phyloP scores from a whole-genome alignment of 1,140 invertebrate genomes.

The Aphaenogaster rudis region DNA sequence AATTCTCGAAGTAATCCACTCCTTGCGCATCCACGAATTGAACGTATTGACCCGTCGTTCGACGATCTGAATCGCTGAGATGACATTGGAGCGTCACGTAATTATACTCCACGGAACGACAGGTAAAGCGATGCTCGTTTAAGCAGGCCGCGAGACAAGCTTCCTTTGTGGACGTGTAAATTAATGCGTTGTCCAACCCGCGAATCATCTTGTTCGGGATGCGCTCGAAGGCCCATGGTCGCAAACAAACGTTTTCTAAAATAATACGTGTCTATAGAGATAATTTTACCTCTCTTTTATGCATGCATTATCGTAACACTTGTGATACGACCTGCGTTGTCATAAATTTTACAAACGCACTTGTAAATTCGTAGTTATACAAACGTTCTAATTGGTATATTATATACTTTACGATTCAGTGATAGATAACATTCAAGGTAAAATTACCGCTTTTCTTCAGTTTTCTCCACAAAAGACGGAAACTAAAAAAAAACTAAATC shows the following conservation, averaged over 20 bases:
- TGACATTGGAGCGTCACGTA: conserved; percentile 97
- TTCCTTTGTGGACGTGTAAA: conserved; percentile 97
- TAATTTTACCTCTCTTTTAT: background rate
- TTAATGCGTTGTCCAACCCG: conserved; percentile 95
- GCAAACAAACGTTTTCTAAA: conserved; percentile 95
- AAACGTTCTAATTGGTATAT: background rate
- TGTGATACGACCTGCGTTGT: background rate
- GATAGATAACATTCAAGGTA: background rate
- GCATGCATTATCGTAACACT: background rate
- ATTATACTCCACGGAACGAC: conserved; percentile 97
- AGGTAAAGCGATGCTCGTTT: conserved; percentile 96
- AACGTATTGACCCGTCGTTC: conserved; percentile 93
- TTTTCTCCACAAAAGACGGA: background rate
- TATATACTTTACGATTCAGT: background rate
- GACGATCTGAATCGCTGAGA: conserved; percentile 94
- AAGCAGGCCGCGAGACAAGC: conserved; percentile 96
- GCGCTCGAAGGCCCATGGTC: conserved; percentile 97
- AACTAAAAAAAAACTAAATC: background rate
- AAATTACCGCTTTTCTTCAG: background rate
- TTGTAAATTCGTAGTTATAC: background rate
- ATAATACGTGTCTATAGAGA: conserved; percentile 52
- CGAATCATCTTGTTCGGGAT: conserved; percentile 97
- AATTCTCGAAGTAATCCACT: conserved; percentile 98
- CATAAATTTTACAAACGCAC: background rate
- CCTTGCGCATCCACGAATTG: conserved; percentile 96